phyloP scores from a whole-genome alignment of 30 jellyfish, hydroid and myxozoan genomes.

The Mastigias papua region DNA sequence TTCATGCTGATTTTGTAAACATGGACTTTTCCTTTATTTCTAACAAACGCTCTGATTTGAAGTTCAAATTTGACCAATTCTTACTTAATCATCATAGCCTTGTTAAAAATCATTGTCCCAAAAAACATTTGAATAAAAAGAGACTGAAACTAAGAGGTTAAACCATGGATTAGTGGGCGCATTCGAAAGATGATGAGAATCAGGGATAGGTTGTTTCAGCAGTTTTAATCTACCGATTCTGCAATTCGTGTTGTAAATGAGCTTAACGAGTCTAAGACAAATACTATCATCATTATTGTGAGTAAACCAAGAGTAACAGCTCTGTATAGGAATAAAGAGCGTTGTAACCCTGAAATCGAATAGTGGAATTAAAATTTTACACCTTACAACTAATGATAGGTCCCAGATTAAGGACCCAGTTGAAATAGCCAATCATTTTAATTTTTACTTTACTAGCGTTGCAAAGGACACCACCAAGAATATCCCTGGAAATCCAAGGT shows the following conservation, averaged over 20 bases:
- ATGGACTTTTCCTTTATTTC: background rate
- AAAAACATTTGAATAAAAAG: background rate
- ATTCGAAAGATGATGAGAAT: background rate
- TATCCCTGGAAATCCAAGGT: conserved; percentile 63
- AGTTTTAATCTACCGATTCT: conserved; percentile 6
- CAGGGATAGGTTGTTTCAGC: background rate
- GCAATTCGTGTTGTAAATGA: conserved; percentile 24
- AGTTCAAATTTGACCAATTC: background rate
- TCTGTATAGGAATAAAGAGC: background rate
- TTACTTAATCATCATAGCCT: background rate
- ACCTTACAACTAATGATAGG: conserved; percentile 20
- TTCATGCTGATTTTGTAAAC: background rate
- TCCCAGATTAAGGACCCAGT: conserved; percentile 24
- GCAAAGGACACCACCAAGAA: conserved; percentile 58
- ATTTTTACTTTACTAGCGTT: too few species aligned
- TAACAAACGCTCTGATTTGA: background rate
- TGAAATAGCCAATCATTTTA: too few species aligned
- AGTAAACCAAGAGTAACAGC: background rate
- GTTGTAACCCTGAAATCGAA: background rate
- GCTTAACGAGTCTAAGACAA: background rate
- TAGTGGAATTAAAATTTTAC: conserved; percentile 3
- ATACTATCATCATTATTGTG: background rate
- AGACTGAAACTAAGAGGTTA: background rate
- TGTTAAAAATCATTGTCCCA: background rate
- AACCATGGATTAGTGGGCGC: background rate